Percentiles rank a stretch among this genome's conserved stretches.
phyloP scores from a whole-genome alignment of 2,113 vertebrate genomes.

The Benitochromis conjunctus region DNA sequence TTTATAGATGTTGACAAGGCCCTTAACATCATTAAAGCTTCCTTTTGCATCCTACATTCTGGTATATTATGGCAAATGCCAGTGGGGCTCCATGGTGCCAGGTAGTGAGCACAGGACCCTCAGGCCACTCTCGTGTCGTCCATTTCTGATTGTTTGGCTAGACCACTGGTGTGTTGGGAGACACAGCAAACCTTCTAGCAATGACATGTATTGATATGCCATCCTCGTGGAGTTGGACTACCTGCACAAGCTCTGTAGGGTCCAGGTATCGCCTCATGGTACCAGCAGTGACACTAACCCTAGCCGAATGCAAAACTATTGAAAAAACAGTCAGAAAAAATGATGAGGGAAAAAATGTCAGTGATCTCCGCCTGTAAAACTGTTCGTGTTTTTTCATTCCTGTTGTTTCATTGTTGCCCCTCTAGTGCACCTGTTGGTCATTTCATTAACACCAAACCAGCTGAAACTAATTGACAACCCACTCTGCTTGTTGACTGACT shows the following conservation, averaged over 20 bases:
- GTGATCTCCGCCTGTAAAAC: rapidly evolving
- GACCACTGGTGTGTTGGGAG: background rate
- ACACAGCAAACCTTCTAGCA: background rate
- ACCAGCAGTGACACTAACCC: background rate
- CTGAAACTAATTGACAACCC: background rate
- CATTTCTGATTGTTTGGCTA: background rate
- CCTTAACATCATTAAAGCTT: too few species aligned
- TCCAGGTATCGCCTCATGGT: background rate
- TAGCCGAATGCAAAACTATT: background rate
- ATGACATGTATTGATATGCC: background rate
- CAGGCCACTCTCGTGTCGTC: background rate
- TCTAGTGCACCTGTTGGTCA: background rate
- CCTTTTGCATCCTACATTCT: background rate
- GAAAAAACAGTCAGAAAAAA: background rate
- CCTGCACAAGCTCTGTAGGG: background rate
- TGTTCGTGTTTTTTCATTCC: background rate
- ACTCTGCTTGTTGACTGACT: background rate
- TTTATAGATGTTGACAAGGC: too few species aligned
- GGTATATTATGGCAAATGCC: background rate
- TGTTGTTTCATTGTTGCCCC: background rate
- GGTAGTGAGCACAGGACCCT: background rate
- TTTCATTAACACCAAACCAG: background rate
- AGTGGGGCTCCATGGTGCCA: background rate
- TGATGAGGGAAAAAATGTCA: background rate
- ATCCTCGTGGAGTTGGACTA: background rate